Base-by-base conservation (phyloP, 2,888 invertebrate genomes). In the Drosophila anomelani region DNA sequence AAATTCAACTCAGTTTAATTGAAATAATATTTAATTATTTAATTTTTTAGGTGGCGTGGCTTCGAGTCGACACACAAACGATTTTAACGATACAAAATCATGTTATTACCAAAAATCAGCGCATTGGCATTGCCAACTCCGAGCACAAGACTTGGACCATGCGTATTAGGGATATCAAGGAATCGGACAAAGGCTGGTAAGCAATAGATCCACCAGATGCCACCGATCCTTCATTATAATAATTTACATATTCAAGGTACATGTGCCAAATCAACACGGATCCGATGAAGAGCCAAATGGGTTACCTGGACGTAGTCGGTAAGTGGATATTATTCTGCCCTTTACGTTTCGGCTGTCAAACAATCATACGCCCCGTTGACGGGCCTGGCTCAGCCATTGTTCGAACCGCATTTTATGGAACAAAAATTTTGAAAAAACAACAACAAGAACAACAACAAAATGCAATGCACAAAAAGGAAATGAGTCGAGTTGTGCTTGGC, bases 261-360 rank as follows among this genome's bases (percentile, higher is more conserved):
- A 93, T 93, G 93, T 93, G 93, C 90, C 93, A 93, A 90, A 93
- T 93, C 70, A 93, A 93, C 89, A 93, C 93, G 72, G 93, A 93
- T 88, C 93, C 93, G 58, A 93, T 93, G 93, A 93, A 93, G 79
- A 92, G 96, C 91, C 97, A 97, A 93, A 95, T 96, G 81, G 97
- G 97, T 58, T 97, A 96, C 92, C 93, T 98, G 79, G 96, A 97
- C 91, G 97, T 98, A 84, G 97, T 97, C 59, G 97, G 98, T 97
- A 93, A 95, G 89, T 80, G 26, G n/a, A 20, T 41, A 55, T 43
- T 70, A 46, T 55, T 73, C 64, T 66, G 38, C 59, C 29, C 59
- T 77, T 81, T 79, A 32, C 68, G 66, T 79, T 72, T 73, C 23
- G 72, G 41, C 46, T 57, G 74, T 77, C 77, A 77, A 77, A 77